Conservation (phyloP, 2,888 invertebrate genomes). For the Melolontha melolontha region DNA sequence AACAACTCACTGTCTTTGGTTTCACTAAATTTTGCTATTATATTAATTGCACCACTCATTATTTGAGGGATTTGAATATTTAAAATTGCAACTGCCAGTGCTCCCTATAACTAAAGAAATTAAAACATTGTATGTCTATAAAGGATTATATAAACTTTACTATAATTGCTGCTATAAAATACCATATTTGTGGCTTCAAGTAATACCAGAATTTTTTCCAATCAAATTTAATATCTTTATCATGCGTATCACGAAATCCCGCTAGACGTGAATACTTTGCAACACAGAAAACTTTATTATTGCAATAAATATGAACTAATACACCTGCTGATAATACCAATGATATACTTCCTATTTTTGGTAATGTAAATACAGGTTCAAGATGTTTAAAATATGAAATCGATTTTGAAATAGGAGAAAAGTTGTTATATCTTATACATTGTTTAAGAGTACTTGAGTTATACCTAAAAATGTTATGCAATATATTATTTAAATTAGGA, state of each 20-base stretch:
- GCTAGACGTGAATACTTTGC: constrained; percentile 57
- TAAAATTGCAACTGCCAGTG: constrained; percentile 85
- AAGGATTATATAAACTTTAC: constrained; percentile 69
- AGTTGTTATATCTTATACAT: too few species aligned
- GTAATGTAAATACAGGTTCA: constrained; percentile 33
- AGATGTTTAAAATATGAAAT: too few species aligned
- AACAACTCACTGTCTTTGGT: constrained; percentile 68
- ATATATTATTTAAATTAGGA: too few species aligned
- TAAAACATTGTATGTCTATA: constrained; percentile 28
- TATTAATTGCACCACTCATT: constrained; percentile 86
- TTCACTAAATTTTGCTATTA: constrained; percentile 72
- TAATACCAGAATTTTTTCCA: constrained; percentile 82
- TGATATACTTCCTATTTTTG: constrained; percentile 39
- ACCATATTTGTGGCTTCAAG: constrained; percentile 81
- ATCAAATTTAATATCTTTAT: constrained; percentile 76
- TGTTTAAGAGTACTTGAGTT: too few species aligned
- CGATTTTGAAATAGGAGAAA: too few species aligned
- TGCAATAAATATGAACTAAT: constrained; percentile 47
- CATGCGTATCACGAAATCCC: constrained; percentile 58
- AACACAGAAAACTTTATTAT: constrained; percentile 56
- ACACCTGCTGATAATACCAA: constrained; percentile 45
- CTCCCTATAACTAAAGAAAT: constrained; percentile 75
- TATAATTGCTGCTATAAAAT: constrained; percentile 80
- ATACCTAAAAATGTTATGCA: too few species aligned
- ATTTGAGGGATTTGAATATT: constrained; percentile 91